Base-by-base conservation (phyloP, 2,888 invertebrate species). In the Ferdinandea cuprea region DNA sequence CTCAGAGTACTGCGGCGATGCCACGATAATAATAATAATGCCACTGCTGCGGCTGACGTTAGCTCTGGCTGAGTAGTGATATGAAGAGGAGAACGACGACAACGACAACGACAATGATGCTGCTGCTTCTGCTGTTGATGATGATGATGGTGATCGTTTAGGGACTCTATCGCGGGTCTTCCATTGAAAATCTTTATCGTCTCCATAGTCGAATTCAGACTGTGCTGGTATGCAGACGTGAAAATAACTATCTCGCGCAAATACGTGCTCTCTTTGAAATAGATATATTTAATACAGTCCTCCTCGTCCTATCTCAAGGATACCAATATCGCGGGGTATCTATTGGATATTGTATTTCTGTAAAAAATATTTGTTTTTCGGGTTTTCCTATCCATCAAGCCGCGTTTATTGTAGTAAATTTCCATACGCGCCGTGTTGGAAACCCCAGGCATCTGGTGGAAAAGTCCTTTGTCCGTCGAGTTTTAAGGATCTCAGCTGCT, bases 161-260 rank as follows among this genome's bases (percentile, higher is more conserved):
- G 85, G 83, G 86, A 85, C 85, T 84, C 78, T 85, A 78, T 80
- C 78, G 76, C 85, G 85, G 77, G 54, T 85, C 85, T 86, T 85
- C 58, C 76, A 85, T 76, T 81, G 56, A 77, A 84, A 81, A 80
- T 79, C 83, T 83, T 85, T 86, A 79, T 81, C 83, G 83, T 78
- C 68, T 83, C 83, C 78, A 83, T 90, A 91, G 91, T 91, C 88
- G 87, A 87, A 88, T 89, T 87, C 89, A 88, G 87, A 88, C 87
- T 89, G 90, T 89, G 89, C 87, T 89, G 88, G 88, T 87, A 89
- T 89, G 88, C 88, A 89, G 90, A 90, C 90, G 90, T 89, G 86
- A 86, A 87, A 44, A 87, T 84, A 87, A 86, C 86, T 84, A 15
- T 77, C 65, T 77, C 77, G 76, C 52, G 59, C 28, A 40, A 66